Evolutionary conservation across 1,140 invertebrate genomes (phyloP), one percentile per base, ranked within the genome.

Genomic region (Drosophila orena): DNA sequence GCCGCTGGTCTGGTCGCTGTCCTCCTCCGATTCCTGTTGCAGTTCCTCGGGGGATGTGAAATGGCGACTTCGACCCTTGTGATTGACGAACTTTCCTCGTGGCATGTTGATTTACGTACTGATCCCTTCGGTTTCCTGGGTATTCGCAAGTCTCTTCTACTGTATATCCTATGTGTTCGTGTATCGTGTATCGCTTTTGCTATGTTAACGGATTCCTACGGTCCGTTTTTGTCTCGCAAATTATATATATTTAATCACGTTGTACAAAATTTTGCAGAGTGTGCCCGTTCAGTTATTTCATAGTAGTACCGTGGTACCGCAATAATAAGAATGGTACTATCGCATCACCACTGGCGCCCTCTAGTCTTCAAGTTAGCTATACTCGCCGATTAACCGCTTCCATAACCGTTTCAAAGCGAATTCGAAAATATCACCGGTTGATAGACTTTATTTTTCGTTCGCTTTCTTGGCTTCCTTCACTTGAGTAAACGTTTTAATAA

Each of bases 11-110:
- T 90, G 81, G 0, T 86, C 84, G 55, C 74, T 86, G 20, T 72
- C 79, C 38, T 90, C 96, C 88, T 97, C 96, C n/a, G 96, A 94
- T 91, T 98, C 96, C 80, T 96, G 95, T 91, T 97, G 97, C 72
- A 99, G 93, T 90, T 98, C 97, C 89, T 98, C 97, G 20, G 97
- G 97, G 91, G 96, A 98, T 8, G 98, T 98, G 92, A 99, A 99
- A 91, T 97, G 96, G 70, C 98, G 96, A n/a, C 22, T 14, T 6
- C 58, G 60, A 1, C 80, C 80, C 35, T 84, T 84, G 46, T 85
- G 72, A 35, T 30, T 84, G 0, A 50, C 24, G 12, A 55, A 60
- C 22, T 72, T 85, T n/a, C 72, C 58, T 10, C 77, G 77, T 86
- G 91, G 91, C 91, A 92, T 92, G 72, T 43, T 77, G 79, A 49